Base-by-base conservation (phyloP, 1,140 invertebrate genomes). In the Leptopilina clavipes region DNA sequence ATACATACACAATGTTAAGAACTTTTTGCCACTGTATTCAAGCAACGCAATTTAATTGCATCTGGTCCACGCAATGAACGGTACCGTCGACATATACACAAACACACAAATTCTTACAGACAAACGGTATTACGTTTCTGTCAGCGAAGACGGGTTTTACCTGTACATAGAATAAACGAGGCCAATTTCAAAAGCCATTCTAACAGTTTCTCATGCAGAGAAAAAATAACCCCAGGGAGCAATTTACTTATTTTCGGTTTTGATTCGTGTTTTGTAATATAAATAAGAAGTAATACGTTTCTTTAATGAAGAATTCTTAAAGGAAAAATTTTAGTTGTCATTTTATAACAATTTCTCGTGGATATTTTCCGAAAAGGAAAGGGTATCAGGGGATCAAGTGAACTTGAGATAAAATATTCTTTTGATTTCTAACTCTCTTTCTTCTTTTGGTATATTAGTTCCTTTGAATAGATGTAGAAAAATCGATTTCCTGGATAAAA, bases 41-140 rank as follows among this genome's bases (percentile, higher is more conserved):
- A 72, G 75, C 65, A 75, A 40, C 52, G 75, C 82, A 80, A 78
- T 78, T 83, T 78, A 72, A 84, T 83, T 75, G 75, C 79, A 78
- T 81, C 81, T 79, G 78, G 76, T 74, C 81, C 79, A 70, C 45
- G 56, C 59, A 75, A 80, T 77, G 70, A 80, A 83, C 81, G 83
- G 81, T 84, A 81, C 74, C 65, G 70, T 31, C 1, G 5, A 31
- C 25, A 5, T 40, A 40, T 9, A 40, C 7, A 40, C 7, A 40
- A 3, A 65, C 37, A 52, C 40, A 37, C 56, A 48, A 72, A 78
- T 80, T 78, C 77, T 71, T 37, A 43, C 5, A 54, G 72, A 75
- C 76, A 77, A 83, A 79, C 82, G 78, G 82, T 78, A 81, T 40
- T 40, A 40, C 37, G 37, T 40, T 40, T 9, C 37, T 40, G 5